These are phyloP conservation scores for Dinomys branickii DNA, from an alignment of 2,113 vertebrate genomes.

Conservation along the genomic window DNA sequence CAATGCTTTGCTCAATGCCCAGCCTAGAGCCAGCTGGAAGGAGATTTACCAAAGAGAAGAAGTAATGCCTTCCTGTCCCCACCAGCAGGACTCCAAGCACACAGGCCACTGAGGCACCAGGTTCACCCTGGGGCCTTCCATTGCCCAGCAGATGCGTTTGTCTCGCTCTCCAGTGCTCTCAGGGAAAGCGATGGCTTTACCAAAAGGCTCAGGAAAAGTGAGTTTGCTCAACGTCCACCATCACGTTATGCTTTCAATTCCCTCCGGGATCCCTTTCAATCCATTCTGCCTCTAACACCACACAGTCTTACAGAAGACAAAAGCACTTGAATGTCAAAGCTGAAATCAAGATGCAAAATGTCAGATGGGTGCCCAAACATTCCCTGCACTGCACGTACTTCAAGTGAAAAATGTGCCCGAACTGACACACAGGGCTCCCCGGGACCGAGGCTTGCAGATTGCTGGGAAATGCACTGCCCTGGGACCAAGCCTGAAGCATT, in stretches of 20 bases:
- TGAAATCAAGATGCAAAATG: constrained; percentile 43
- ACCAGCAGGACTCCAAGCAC: neutral
- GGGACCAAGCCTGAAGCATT: neutral
- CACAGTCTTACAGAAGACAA: neutral
- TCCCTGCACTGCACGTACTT: neutral
- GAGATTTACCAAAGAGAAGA: neutral
- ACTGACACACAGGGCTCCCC: neutral
- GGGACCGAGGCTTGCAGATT: neutral
- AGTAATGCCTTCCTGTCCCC: constrained; percentile 11
- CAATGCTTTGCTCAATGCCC: neutral
- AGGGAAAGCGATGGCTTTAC: neutral
- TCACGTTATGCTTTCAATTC: neutral
- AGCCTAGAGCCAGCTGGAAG: neutral
- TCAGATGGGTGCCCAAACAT: neutral
- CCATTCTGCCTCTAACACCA: neutral
- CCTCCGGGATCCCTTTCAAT: neutral
- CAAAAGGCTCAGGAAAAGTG: neutral
- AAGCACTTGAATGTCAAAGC: constrained; percentile 33
- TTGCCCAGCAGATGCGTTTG: constrained; percentile 7
- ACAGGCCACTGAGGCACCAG: neutral
- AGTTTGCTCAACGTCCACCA: neutral
- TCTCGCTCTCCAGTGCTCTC: neutral
- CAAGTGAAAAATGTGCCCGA: neutral
- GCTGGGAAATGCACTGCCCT: neutral
- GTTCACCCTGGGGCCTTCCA: neutral